phyloP scores from a whole-genome alignment of 2,888 invertebrate species.

The Trachelus troglodyta region DNA sequence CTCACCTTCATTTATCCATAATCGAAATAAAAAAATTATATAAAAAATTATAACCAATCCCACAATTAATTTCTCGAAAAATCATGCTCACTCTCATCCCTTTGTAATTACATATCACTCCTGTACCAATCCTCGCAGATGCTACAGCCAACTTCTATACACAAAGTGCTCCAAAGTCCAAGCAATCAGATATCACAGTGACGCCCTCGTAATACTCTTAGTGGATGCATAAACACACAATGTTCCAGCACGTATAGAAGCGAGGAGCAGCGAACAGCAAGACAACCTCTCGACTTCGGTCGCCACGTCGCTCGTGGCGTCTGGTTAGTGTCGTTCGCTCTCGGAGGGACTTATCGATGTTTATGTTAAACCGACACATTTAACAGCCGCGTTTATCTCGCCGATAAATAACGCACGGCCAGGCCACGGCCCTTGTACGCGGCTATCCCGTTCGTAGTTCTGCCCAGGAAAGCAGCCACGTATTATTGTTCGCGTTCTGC shows the following conservation, averaged over 20 bases:
- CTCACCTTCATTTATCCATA: no score
- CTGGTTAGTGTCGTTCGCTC: constrained; percentile 54
- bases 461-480: not conserved
- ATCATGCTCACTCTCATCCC: no score
- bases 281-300: not conserved
- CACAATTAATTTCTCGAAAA: no score
- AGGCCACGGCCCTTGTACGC: not conserved
- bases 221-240: constrained; percentile 3
- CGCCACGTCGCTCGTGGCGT: constrained; percentile 29
- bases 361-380: constrained; percentile 60
- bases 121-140: no score
- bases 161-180: constrained; percentile 31
- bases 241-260: not conserved
- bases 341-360: constrained; percentile 58
- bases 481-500: constrained; percentile 3
- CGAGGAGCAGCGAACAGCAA: not conserved
- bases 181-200: constrained; percentile 16
- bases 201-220: not conserved
- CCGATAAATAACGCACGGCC: constrained; percentile 54
- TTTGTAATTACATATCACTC: no score
- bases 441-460: constrained; percentile 10
- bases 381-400: constrained; percentile 58
- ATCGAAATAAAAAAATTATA: no score
- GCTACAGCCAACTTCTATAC: constrained; percentile 17
- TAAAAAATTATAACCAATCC: no score